Percentiles rank a stretch among this genome's conserved stretches.
Evolutionary conservation across 2,113 vertebrate genomes (phyloP).

Genomic region (Alethe castanea): DNA sequence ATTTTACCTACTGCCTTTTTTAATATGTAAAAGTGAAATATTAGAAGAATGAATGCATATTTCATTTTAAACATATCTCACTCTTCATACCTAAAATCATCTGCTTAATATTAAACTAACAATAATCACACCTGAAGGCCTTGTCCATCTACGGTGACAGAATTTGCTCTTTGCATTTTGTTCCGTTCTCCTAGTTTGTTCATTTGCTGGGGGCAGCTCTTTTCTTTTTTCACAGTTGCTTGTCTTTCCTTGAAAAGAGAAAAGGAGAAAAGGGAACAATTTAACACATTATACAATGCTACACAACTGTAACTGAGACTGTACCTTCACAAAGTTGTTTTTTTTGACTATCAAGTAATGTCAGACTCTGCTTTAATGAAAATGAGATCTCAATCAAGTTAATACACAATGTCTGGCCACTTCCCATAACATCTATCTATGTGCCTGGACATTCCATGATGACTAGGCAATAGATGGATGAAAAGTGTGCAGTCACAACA

Average conservation of each 20-base stretch:
- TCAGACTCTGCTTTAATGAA: conserved; percentile 13
- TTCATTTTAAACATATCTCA: not conserved
- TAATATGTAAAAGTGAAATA: not conserved
- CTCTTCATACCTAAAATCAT: not conserved
- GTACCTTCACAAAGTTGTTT: not conserved
- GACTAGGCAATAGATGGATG: conserved; percentile 30
- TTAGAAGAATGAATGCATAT: not conserved
- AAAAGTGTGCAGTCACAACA: conserved; percentile 21
- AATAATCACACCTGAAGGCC: conserved; percentile 85
- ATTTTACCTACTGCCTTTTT: not conserved
- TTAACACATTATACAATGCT: not conserved
- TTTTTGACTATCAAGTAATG: not conserved
- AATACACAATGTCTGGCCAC: conserved; percentile 26
- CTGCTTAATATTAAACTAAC: not conserved
- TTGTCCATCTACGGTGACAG: conserved; percentile 90
- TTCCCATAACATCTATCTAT: conserved; percentile 48
- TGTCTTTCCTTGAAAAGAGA: conserved; percentile 81
- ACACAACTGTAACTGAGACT: not conserved
- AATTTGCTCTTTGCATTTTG: conserved; percentile 94
- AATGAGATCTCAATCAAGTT: conserved; percentile 20
- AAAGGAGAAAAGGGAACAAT: not conserved
- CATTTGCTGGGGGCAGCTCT: conserved; percentile 67
- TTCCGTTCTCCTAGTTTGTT: conserved; percentile 79
- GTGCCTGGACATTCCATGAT: conserved; percentile 30
- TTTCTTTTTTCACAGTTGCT: conserved; percentile 87